Conservation (phyloP, 2,797 vertebrate genomes). For the Chromis chromis region DNA sequence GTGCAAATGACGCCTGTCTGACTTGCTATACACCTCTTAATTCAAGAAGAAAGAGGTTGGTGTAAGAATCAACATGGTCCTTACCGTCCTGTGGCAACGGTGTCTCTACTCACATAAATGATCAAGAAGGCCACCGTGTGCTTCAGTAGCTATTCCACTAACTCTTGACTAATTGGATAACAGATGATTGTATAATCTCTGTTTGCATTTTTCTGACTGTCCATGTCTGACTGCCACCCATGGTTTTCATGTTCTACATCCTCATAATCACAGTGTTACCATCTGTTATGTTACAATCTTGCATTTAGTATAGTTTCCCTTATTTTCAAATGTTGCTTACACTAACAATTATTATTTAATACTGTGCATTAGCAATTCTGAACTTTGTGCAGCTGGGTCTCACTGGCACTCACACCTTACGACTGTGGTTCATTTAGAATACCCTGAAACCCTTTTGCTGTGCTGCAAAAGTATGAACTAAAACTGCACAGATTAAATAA, state of each 20-base stretch:
- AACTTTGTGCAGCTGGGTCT: slow-evolving; percentile 7
- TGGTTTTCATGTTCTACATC: slow-evolving; percentile 22
- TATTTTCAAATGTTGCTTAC: slow-evolving; percentile 13
- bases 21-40: slow-evolving; percentile 88
- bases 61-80: slow-evolving; percentile 62
- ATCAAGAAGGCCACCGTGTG: background rate
- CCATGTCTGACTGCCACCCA: slow-evolving; percentile 7
- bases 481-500: slow-evolving; percentile 37
- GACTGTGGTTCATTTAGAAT: background rate
- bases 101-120: slow-evolving; percentile 19
- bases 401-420: background rate
- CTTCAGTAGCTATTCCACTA: slow-evolving; percentile 35
- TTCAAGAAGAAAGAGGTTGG: slow-evolving; percentile 96
- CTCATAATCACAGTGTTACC: slow-evolving; percentile 22
- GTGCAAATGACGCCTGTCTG: slow-evolving; percentile 87
- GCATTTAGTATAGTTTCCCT: background rate
- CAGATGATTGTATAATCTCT: background rate
- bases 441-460: background rate
- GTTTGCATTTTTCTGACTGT: slow-evolving; percentile 28
- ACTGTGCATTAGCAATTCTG: slow-evolving; percentile 19
- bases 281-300: background rate
- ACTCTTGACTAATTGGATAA: slow-evolving; percentile 31
- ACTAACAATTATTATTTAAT: slow-evolving; percentile 46
- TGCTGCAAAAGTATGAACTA: background rate
- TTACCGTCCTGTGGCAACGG: slow-evolving; percentile 34